phyloP scores from a whole-genome alignment of 2,888 invertebrate species.

The Dendrolimus houi region DNA sequence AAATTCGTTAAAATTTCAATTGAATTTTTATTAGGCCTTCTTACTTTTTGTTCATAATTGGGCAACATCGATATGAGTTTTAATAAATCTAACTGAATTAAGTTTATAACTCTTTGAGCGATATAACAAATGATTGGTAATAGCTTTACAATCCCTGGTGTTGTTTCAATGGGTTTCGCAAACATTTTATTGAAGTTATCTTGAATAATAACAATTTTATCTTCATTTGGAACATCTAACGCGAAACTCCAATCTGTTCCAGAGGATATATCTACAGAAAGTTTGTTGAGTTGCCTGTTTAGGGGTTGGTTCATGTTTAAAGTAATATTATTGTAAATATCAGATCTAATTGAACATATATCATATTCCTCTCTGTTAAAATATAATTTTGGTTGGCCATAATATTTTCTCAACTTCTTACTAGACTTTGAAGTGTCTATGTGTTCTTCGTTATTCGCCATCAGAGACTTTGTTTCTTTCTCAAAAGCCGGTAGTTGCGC shows the following conservation, averaged over 20 bases:
- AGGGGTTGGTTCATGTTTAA: slow-evolving; percentile 45
- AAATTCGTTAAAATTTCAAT: slow-evolving; percentile 24
- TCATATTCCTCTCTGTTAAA: slow-evolving; percentile 39
- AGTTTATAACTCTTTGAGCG: slow-evolving; percentile 46
- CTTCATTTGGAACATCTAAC: slow-evolving; percentile 39
- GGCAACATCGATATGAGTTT: slow-evolving; percentile 21
- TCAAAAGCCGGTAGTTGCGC: slow-evolving; percentile 23
- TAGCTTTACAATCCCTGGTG: slow-evolving; percentile 40
- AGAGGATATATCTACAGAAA: slow-evolving; percentile 21
- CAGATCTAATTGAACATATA: slow-evolving; percentile 24
- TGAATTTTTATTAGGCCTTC: slow-evolving; percentile 9
- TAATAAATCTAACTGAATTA: slow-evolving; percentile 33
- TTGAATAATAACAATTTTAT: slow-evolving; percentile 24
- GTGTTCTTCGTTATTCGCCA: slow-evolving; percentile 26
- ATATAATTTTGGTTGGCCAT: slow-evolving; percentile 55
- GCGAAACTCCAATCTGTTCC: slow-evolving; percentile 33
- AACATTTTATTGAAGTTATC: slow-evolving; percentile 25
- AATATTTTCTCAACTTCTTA: slow-evolving; percentile 54
- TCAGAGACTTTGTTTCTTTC: slow-evolving; percentile 19
- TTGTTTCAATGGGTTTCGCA: slow-evolving; percentile 16
- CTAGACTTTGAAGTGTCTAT: slow-evolving; percentile 41
- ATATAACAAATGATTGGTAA: slow-evolving; percentile 77
- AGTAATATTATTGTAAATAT: slow-evolving; percentile 32
- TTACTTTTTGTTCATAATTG: slow-evolving; percentile 6
- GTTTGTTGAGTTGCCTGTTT: slow-evolving; percentile 35